phyloP scores from a whole-genome alignment of 2,797 vertebrate genomes.

The Intellagama lesueurii region DNA sequence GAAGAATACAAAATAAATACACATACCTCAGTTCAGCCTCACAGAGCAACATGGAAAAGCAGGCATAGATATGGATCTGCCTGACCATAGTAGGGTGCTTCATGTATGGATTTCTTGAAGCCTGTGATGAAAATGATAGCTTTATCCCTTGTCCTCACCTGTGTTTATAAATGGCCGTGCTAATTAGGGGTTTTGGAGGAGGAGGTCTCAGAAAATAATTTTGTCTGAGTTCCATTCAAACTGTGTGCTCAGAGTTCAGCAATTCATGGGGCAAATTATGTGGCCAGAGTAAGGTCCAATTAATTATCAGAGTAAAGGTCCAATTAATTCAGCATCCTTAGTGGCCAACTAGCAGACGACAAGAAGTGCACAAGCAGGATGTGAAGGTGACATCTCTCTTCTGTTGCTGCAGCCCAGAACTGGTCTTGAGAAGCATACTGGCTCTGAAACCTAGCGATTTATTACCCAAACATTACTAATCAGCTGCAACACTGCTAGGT shows the following conservation, averaged over 20 bases:
- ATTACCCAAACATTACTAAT: not conserved
- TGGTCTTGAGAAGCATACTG: not conserved
- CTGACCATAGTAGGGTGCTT: not conserved
- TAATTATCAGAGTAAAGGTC: not conserved
- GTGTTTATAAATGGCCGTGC: not conserved
- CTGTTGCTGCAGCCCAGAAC: not conserved
- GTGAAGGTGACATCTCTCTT: not conserved
- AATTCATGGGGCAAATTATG: not conserved
- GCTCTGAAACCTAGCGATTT: not conserved
- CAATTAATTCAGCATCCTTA: not conserved
- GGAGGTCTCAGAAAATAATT: too few relatives aligned
- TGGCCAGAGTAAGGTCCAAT: not conserved
- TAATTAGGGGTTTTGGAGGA: not conserved
- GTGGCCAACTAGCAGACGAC: not conserved
- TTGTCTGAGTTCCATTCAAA: too few relatives aligned
- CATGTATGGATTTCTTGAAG: not conserved
- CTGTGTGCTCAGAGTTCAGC: not conserved
- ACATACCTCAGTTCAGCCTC: not conserved
- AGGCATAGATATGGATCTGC: not conserved
- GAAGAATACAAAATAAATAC: constrained; percentile 35
- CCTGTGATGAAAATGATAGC: not conserved
- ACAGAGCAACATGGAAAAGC: not conserved
- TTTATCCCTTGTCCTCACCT: not conserved
- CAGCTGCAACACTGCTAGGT: not conserved
- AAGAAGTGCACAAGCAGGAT: not conserved